Percentiles rank a stretch among this genome's conserved stretches.
Conservation (phyloP, 2,113 vertebrate species). For the Reinhardtius hippoglossoides region DNA sequence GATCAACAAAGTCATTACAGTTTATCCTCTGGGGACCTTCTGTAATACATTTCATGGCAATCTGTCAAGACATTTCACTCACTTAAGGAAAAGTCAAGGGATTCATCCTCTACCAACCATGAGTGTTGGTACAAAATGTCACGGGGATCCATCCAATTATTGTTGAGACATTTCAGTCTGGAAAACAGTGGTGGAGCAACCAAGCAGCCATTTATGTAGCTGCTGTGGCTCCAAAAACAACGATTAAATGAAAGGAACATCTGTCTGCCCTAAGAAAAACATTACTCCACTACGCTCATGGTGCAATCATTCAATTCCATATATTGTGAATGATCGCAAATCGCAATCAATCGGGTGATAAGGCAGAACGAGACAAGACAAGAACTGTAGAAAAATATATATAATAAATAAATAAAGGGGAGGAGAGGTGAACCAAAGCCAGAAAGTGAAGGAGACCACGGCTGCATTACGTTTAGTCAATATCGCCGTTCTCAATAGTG, state of each 20-base stretch:
- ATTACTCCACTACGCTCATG: not conserved
- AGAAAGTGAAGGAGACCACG: conserved; percentile 20
- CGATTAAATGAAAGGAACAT: not conserved
- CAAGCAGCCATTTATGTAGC: not conserved
- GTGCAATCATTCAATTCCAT: no score
- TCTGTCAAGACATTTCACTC: not conserved
- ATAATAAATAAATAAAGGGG: conserved; percentile 24
- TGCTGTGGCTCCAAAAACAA: not conserved
- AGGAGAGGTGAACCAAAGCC: conserved; percentile 31
- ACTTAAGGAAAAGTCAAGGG: not conserved
- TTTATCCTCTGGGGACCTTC: not conserved
- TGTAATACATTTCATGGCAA: not conserved
- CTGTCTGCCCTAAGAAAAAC: no score
- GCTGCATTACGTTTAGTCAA: conserved; percentile 39
- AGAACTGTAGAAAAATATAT: no score
- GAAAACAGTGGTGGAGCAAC: not conserved
- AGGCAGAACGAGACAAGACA: no score
- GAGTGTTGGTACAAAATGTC: not conserved
- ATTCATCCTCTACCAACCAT: not conserved
- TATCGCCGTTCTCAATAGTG: conserved; percentile 29
- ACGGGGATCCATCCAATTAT: not conserved
- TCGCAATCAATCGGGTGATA: no score
- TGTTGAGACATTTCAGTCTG: not conserved
- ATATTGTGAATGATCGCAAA: no score
- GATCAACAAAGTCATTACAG: not conserved